These are phyloP conservation scores for Oreochromis mossambicus DNA, from an alignment of 2,797 vertebrate species.

Conservation along the genomic window DNA sequence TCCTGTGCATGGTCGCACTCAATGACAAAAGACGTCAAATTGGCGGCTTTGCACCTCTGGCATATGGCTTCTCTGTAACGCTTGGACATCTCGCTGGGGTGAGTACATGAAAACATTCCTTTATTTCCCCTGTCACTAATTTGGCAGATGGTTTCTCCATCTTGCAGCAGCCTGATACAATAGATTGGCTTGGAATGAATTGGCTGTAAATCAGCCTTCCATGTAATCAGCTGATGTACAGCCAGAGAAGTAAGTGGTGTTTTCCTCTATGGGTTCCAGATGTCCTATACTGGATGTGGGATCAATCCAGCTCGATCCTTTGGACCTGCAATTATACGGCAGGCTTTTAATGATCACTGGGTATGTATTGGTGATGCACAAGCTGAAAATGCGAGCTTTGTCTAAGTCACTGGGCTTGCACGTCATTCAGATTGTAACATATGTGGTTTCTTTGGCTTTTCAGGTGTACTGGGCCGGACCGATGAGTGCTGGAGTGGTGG, in stretches of 20 bases:
- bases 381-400: not conserved
- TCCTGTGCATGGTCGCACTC: slow-evolving; percentile 81
- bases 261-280: slow-evolving; percentile 67
- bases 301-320: slow-evolving; percentile 87
- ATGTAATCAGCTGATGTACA: slow-evolving; percentile 6
- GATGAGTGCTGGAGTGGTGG: slow-evolving; percentile 73
- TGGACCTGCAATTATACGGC: slow-evolving; percentile 75
- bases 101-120: slow-evolving; percentile 48
- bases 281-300: slow-evolving; percentile 85
- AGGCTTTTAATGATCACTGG: slow-evolving; percentile 81
- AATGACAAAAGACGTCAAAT: slow-evolving; percentile 78
- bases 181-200: slow-evolving; percentile 1
- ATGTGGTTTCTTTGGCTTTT: not conserved
- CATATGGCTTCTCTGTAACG: slow-evolving; percentile 80
- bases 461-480: slow-evolving; percentile 87
- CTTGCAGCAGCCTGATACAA: slow-evolving; percentile 7
- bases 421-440: not conserved
- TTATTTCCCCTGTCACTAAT: not conserved
- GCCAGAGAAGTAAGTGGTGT: slow-evolving; percentile 6
- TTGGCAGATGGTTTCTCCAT: slow-evolving; percentile 13
- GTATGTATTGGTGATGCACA: not conserved
- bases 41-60: slow-evolving; percentile 74
- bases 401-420: not conserved
- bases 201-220: not conserved
- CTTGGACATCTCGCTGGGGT: slow-evolving; percentile 82